Base-by-base conservation (phyloP, 2,888 invertebrate species). In the Agriotes lineatus region DNA sequence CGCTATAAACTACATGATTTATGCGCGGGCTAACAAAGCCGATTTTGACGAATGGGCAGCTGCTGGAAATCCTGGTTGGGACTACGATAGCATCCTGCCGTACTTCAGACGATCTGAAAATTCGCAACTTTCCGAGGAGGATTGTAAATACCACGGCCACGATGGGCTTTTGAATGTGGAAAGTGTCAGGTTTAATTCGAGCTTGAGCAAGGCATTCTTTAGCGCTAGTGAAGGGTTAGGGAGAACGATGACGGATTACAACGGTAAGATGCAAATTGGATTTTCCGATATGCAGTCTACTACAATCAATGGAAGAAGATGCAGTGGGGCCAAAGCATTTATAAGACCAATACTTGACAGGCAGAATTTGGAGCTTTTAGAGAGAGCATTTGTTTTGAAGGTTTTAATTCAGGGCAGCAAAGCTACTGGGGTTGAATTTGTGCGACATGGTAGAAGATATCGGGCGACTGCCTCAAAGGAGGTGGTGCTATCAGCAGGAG, bases 401-500 rank as follows among this genome's bases (percentile, higher is more conserved):
- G 78, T 91, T 1, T 78, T 90, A 0, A 87, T 90, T 33, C 84
- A 89, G 10, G 86, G 85, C 0, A 86, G 85, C 71, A 81, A 78
- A 0, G 88, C 89, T 0, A 82, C 84, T 50, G 90, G 90, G 1
- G 87, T 91, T 0, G 81, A 87, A 73, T 88, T 89, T 64, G 82
- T 85, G 0, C 82, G 85, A 42, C 83, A 85, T 62, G 84, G 85
- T 0, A 74, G 83, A 61, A 82, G 80, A 45, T 82, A 83, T 25
- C 82, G 83, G 50, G 88, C 89, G 0, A 79, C 77, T 63, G 91
- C 90, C 0, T 84, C 86, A 44, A 89, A 87, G 75, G 93, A 93
- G 82, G 89, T 95, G 0, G 90, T 95, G 64, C 71, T 94, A 2
- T 89, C 91, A 9, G 93, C 91, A 1, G 94, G 95, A 0, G 89